Base-by-base conservation (phyloP, 2,797 vertebrate genomes). In the Denticeps clupeoides region DNA sequence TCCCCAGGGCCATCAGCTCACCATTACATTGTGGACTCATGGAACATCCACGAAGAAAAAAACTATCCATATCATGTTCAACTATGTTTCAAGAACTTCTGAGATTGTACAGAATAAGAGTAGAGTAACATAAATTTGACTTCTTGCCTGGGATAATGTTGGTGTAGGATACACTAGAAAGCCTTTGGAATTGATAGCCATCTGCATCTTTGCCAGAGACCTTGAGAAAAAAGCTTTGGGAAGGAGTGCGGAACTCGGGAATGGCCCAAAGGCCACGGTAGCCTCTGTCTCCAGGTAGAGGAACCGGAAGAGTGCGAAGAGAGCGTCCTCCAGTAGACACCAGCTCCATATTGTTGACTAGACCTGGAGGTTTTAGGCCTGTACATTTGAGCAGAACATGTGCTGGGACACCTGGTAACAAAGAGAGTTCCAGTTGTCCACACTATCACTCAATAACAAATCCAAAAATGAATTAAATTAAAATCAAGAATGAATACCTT, bases 141-240 rank as follows among this genome's bases (percentile, higher is more conserved):
- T 53, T 51, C 81, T 79, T 65, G 85, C 93, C 82, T 5, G 91
- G 88, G 59, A 86, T 63, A 16, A 90, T 74, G 19, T 87, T 89
- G 47, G 78, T 89, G 77, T 93, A 97, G 37, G 89, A 88, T 59
- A 95, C 86, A 12, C 84, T 89, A 0, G 93, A 97, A 60, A 94
- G 77, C 25, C 91, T 88, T 60, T 95, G 90, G 69, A 97, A 80
- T 33, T 70, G 69, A 61, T 90, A 84, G 3, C 90, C 91, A 7
- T 82, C 79, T 2, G 67, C 62, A 1, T 96, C 92, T 59, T 83
- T 73, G 1, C 93, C 93, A 2, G 75, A 88, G 55, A 87, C 84
- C 70, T 85, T 91, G 67, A 97, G 81, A 59, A 90, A 89, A 71
- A 96, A 95, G 58, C 86, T 89, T 27, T 90, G 88, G 0, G 63